Conservation (phyloP, 2,113 vertebrate species). For the Lophochroa leadbeateri region DNA sequence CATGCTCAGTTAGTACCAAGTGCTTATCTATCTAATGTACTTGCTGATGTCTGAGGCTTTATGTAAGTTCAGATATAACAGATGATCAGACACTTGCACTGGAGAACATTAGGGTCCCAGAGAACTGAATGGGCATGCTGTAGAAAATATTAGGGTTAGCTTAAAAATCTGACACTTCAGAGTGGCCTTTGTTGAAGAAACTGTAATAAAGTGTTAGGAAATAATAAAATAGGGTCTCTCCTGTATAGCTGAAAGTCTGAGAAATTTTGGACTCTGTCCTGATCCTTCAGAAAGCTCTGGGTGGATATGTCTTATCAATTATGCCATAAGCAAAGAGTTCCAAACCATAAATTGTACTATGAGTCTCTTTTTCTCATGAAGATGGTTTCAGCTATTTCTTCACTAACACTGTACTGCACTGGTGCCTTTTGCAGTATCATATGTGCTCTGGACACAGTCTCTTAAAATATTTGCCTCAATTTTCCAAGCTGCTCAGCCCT, state of each 20-base stretch:
- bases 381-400: background rate
- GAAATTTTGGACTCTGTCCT: background rate
- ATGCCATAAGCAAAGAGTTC: background rate
- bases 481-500: background rate
- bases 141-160: background rate
- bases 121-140: background rate
- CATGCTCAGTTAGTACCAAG: background rate
- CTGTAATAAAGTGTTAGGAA: background rate
- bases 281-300: background rate
- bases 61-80: background rate
- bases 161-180: background rate
- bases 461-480: background rate
- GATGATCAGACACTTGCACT: background rate
- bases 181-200: background rate
- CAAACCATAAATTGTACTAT: background rate
- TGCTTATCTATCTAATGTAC: background rate
- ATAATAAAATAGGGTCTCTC: background rate
- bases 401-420: background rate
- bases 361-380: background rate
- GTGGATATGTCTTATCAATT: background rate
- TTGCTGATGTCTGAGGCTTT: background rate
- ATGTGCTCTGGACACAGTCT: background rate
- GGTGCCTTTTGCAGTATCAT: background rate
- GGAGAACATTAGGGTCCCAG: background rate
- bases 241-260: background rate